Conservation (phyloP, 2,797 vertebrate genomes). For the Microctenopoma stevenorrisi region DNA sequence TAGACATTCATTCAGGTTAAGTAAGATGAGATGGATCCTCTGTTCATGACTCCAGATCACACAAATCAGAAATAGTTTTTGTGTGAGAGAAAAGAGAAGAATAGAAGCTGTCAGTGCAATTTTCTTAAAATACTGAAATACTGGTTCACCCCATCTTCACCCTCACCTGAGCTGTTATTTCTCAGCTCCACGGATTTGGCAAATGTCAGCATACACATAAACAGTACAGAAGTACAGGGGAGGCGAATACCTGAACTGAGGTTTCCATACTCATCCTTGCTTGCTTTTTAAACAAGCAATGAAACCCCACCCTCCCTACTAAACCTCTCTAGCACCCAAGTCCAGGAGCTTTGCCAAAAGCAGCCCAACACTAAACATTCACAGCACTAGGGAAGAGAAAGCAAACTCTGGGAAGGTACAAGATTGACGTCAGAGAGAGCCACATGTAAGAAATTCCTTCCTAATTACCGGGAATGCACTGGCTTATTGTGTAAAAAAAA, state of each 20-base stretch:
- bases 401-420: conserved; percentile 83
- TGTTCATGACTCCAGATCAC: too few species aligned
- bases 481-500: conserved; percentile 75
- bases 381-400: conserved; percentile 70
- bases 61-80: too few species aligned
- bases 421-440: conserved; percentile 86
- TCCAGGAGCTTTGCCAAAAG: conserved; percentile 76
- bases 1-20: too few species aligned
- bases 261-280: conserved; percentile 59
- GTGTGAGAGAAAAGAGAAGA: too few species aligned
- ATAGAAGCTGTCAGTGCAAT: too few species aligned
- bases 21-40: too few species aligned
- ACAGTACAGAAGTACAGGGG: conserved; percentile 38
- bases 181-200: conserved; percentile 27
- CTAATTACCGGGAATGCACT: conserved; percentile 82
- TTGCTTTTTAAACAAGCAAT: conserved; percentile 64
- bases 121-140: neutral
- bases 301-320: conserved; percentile 45
- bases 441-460: conserved; percentile 85
- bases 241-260: conserved; percentile 61
- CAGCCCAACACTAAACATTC: conserved; percentile 78
- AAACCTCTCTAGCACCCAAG: conserved; percentile 68
- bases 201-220: conserved; percentile 30
- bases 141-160: neutral
- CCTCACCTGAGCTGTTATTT: neutral